phyloP scores from a whole-genome alignment of 1,140 invertebrate species.

The Nebria ingens region DNA sequence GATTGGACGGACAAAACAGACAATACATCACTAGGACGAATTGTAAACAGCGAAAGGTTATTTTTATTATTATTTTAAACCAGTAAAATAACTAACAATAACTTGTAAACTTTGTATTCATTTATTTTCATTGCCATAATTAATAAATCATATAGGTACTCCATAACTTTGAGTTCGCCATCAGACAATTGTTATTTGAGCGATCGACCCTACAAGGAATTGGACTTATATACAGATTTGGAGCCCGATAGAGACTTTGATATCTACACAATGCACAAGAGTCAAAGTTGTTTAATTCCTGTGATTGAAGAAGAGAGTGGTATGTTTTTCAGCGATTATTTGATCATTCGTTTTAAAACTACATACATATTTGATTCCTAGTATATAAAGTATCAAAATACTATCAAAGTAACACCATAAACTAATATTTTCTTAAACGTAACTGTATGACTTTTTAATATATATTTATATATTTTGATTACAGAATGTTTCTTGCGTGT shows the following conservation, averaged over 20 bases:
- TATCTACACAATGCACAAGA: constrained; percentile 57
- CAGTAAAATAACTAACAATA: not conserved
- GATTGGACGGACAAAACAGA: not conserved
- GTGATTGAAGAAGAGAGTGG: constrained; percentile 29
- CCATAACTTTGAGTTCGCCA: constrained; percentile 31
- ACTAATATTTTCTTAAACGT: no score
- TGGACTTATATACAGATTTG: constrained; percentile 62
- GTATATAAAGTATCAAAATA: no score
- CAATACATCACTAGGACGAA: not conserved
- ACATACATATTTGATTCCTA: no score
- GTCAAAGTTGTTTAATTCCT: constrained; percentile 17
- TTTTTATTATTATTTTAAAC: not conserved
- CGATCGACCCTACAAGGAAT: constrained; percentile 48
- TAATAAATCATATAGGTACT: constrained; percentile 32
- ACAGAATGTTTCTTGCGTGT: constrained; percentile 73
- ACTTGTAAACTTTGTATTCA: not conserved
- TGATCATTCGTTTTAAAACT: constrained; percentile 11
- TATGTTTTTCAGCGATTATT: constrained; percentile 19
- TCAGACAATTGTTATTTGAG: constrained; percentile 67
- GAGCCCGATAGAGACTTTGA: constrained; percentile 67
- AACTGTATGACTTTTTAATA: no score
- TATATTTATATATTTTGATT: constrained; percentile 22
- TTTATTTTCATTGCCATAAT: not conserved
- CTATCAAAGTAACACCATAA: no score
- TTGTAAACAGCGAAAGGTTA: not conserved